A percentile compares a stretch with the other conserved stretches of the same genome.
These are phyloP conservation scores for Lophochroa leadbeateri DNA, from an alignment of 2,113 vertebrate genomes.

Conservation along the genomic window DNA sequence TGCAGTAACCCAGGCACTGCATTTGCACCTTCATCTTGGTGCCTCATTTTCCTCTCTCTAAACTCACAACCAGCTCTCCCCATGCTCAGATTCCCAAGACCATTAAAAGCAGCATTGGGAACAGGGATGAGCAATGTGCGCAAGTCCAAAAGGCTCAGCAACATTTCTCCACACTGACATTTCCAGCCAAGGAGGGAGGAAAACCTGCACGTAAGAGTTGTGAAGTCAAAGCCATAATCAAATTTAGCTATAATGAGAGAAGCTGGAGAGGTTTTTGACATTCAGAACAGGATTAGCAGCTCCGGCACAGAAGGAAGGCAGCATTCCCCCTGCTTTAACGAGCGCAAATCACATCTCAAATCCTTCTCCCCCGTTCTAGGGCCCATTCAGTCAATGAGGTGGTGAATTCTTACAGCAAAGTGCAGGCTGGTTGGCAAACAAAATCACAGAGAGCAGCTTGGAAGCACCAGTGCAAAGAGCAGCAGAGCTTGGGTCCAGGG, in stretches of 20 bases:
- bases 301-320: rapidly evolving
- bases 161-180: background rate
- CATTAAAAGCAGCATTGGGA: background rate
- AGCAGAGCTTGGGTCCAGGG: background rate
- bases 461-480: background rate
- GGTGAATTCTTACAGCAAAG: background rate
- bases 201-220: background rate
- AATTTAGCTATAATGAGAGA: background rate
- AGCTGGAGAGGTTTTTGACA: background rate
- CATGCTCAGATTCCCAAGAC: background rate
- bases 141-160: background rate
- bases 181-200: background rate
- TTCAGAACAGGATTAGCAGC: background rate
- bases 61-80: background rate
- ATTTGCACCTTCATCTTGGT: background rate
- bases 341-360: background rate
- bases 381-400: rapidly evolving
- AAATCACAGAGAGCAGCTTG: background rate
- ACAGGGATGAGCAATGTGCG: rapidly evolving
- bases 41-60: background rate
- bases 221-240: background rate
- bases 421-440: background rate
- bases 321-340: background rate
- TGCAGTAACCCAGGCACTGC: background rate
- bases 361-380: background rate